phyloP scores from a whole-genome alignment of 2,888 invertebrate genomes.

The Drosophila formosana region DNA sequence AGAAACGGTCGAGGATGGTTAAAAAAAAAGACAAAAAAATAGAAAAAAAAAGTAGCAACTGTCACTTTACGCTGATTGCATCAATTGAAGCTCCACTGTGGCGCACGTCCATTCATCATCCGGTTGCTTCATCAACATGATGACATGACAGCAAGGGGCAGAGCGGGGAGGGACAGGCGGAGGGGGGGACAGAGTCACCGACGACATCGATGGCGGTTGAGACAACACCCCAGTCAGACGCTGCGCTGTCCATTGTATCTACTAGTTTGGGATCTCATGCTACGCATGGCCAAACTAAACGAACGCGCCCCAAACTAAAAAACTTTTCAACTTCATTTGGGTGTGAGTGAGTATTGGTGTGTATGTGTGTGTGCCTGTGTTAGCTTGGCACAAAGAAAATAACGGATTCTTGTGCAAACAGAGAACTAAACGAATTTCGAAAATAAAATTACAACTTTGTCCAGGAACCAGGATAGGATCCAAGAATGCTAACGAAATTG shows the following conservation, averaged over 20 bases:
- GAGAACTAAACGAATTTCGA: conserved; percentile 80
- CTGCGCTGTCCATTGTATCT: conserved; percentile 34
- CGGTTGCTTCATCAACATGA: conserved; percentile 81
- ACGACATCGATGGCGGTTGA: conserved; percentile 46
- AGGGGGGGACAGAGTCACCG: not conserved
- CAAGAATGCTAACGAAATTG: conserved; percentile 71
- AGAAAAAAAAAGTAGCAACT: conserved; percentile 49
- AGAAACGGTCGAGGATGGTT: conserved; percentile 8
- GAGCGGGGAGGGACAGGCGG: not conserved
- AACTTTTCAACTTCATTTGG: conserved; percentile 78
- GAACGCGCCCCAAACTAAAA: conserved; percentile 56
- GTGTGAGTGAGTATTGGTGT: conserved; percentile 35
- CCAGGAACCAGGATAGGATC: conserved; percentile 42
- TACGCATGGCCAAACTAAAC: conserved; percentile 71
- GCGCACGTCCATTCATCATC: conserved; percentile 80
- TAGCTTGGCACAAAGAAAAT: conserved; percentile 68
- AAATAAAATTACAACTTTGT: conserved; percentile 81
- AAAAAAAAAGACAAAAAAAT: conserved; percentile 11
- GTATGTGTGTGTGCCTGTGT: conserved; percentile 17
- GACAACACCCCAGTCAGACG: conserved; percentile 42
- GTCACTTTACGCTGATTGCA: conserved; percentile 81
- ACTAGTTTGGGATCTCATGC: conserved; percentile 54
- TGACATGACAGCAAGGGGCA: conserved; percentile 69
- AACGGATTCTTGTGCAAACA: conserved; percentile 80
- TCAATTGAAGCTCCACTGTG: conserved; percentile 81